A percentile compares a stretch with the other conserved stretches of the same genome.
These are phyloP conservation scores for Callitettix versicolor DNA, from an alignment of 1,140 invertebrate genomes.

Conservation along the genomic window DNA sequence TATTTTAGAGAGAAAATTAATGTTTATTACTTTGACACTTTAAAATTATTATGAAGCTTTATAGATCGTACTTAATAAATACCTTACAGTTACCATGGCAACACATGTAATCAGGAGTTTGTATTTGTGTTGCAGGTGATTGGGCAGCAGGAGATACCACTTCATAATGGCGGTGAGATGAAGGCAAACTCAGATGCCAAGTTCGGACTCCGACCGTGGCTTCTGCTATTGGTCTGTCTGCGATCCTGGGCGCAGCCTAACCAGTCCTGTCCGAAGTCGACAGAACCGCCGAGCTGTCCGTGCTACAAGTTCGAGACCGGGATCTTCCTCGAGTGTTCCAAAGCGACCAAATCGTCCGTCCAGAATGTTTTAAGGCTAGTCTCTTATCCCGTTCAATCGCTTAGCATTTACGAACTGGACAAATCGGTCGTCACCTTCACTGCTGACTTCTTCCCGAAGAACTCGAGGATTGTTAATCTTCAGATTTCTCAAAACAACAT, in stretches of 20 bases:
- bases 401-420: constrained; percentile 79
- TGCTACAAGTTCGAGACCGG: constrained; percentile 88
- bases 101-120: too few species aligned
- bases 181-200: background rate
- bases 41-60: too few species aligned
- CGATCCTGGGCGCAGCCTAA: background rate
- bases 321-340: constrained; percentile 79
- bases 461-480: background rate
- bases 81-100: too few species aligned
- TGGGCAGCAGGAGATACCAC: background rate
- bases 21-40: too few species aligned
- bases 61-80: too few species aligned
- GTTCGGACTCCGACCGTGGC: background rate
- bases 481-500: background rate
- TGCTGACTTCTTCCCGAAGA: constrained; percentile 25
- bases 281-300: constrained; percentile 65
- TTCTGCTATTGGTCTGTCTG: constrained; percentile 10
- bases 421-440: constrained; percentile 57
- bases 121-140: constrained; percentile 1
- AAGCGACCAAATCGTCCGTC: constrained; percentile 50
- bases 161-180: constrained; percentile 10
- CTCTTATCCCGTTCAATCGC: constrained; percentile 53
- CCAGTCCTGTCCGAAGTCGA: constrained; percentile 48
- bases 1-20: too few species aligned
- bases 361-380: constrained; percentile 43